Percentiles rank a stretch among this genome's conserved stretches.
Conservation (phyloP, 2,113 vertebrate genomes). For the Lontra canadensis region DNA sequence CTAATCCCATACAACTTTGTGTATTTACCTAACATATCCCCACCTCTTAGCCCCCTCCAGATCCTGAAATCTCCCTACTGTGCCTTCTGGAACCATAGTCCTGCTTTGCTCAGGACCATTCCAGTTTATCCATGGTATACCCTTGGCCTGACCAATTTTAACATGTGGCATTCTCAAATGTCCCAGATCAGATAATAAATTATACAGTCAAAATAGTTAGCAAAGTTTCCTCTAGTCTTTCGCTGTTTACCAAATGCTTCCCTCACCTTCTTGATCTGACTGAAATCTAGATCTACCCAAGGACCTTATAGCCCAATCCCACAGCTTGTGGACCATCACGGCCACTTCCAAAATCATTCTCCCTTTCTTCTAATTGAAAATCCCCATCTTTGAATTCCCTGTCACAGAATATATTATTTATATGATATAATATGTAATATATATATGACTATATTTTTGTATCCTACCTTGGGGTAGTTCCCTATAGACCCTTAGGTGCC, state of each 20-base stretch:
- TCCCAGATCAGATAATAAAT: neutral
- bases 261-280: slow-evolving; percentile 5
- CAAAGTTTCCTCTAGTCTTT: neutral
- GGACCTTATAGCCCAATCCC: neutral
- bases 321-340: neutral
- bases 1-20: neutral
- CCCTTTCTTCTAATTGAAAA: neutral
- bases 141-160: neutral
- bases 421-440: neutral
- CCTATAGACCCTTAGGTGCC: neutral
- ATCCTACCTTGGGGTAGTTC: neutral
- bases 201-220: neutral
- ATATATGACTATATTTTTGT: neutral
- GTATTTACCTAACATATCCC: neutral
- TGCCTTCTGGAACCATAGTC: neutral
- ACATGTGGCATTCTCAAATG: neutral
- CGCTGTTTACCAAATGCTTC: neutral
- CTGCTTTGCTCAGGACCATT: neutral
- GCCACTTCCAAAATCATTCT: neutral
- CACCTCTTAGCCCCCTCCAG: neutral
- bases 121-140: neutral
- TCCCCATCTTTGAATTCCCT: neutral
- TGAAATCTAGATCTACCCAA: slow-evolving; percentile 28
- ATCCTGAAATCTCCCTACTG: slow-evolving; percentile 5
- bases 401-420: neutral